phyloP scores from a whole-genome alignment of 1,140 invertebrate genomes.

The Drosophila serrata region DNA sequence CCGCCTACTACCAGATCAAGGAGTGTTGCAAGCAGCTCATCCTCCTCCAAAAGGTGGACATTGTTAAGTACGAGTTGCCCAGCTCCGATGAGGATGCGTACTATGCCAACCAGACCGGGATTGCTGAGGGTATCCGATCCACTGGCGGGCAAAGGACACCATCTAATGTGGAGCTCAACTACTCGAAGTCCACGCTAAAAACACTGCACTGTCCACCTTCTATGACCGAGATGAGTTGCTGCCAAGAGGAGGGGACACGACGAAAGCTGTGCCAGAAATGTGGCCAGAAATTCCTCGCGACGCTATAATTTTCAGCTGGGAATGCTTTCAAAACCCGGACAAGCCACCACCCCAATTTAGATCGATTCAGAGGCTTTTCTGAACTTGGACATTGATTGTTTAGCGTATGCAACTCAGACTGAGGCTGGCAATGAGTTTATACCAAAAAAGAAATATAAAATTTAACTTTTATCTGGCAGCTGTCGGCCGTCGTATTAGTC shows the following conservation, averaged over 20 bases:
- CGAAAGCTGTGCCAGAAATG: slow-evolving; percentile 58
- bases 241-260: neutral
- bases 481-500: slow-evolving; percentile 1
- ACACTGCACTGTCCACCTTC: neutral
- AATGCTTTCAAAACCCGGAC: neutral
- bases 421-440: neutral
- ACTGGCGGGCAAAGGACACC: neutral
- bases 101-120: neutral
- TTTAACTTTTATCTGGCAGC: slow-evolving; percentile 54
- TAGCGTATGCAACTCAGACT: neutral
- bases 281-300: slow-evolving; percentile 50
- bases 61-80: slow-evolving; percentile 59
- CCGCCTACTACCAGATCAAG: slow-evolving; percentile 66
- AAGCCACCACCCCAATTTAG: neutral
- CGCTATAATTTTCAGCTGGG: slow-evolving; percentile 19
- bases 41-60: slow-evolving; percentile 54
- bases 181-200: neutral
- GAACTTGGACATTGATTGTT: neutral
- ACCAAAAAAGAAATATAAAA: slow-evolving; percentile 3
- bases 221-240: neutral
- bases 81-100: slow-evolving; percentile 55
- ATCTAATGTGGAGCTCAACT: neutral
- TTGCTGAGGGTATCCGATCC: neutral
- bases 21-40: slow-evolving; percentile 69
- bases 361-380: neutral